A percentile compares a stretch with the other conserved stretches of the same genome.
phyloP scores from a whole-genome alignment of 2,888 invertebrate genomes.

The Drosophila histrio region DNA sequence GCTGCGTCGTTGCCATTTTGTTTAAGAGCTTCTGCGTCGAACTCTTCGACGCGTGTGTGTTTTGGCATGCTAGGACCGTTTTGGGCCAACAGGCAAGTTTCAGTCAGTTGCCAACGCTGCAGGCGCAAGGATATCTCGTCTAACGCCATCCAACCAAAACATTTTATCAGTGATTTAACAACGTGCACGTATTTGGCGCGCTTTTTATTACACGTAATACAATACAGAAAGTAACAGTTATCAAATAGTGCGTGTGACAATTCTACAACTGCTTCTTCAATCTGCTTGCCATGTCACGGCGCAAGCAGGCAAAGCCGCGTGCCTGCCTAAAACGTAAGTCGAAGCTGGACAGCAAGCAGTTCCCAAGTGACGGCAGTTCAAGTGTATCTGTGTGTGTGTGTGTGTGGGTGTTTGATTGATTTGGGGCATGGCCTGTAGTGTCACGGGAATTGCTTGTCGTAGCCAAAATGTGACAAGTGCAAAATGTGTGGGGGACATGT shows the following conservation, averaged over 20 bases:
- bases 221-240: not conserved
- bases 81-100: conserved; percentile 62
- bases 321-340: conserved; percentile 88
- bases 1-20: conserved; percentile 54
- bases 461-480: conserved; percentile 72
- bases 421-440: conserved; percentile 49
- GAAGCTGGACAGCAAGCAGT: conserved; percentile 23
- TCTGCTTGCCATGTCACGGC: conserved; percentile 86
- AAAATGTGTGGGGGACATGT: conserved; percentile 21
- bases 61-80: conserved; percentile 47
- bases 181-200: conserved; percentile 50
- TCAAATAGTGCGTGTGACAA: not conserved
- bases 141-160: not conserved
- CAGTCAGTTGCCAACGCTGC: conserved; percentile 79
- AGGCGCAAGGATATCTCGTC: conserved; percentile 81
- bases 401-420: conserved; percentile 69
- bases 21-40: conserved; percentile 50
- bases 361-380: conserved; percentile 50
- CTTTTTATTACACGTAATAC: conserved; percentile 38
- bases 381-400: conserved; percentile 28
- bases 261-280: conserved; percentile 1
- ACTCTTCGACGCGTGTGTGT: conserved; percentile 30
- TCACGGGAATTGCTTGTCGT: conserved; percentile 34
- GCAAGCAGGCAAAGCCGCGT: conserved; percentile 90
- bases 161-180: not conserved